Conservation (phyloP, 2,113 vertebrate species). For the Bostrychus sinensis region DNA sequence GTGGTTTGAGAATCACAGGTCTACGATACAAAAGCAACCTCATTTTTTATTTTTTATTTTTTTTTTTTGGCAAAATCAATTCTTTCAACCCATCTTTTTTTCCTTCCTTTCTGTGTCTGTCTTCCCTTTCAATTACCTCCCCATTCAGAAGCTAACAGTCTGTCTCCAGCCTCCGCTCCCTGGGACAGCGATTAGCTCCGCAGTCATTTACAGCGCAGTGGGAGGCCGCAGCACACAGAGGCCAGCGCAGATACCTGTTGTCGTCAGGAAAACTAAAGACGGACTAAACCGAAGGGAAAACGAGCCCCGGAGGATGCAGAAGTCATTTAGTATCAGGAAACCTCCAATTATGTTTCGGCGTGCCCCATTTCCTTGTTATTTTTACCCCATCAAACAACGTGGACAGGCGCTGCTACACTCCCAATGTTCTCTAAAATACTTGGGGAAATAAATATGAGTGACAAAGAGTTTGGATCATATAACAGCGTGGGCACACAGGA, state of each 20-base stretch:
- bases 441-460: too few species aligned
- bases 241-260: constrained; percentile 50
- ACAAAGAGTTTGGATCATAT: too few species aligned
- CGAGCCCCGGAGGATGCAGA: constrained; percentile 45
- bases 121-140: constrained; percentile 63
- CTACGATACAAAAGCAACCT: constrained; percentile 63
- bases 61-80: constrained; percentile 55
- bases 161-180: constrained; percentile 54
- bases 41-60: too few species aligned
- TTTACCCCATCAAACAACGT: not conserved
- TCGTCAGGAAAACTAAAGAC: constrained; percentile 27
- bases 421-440: too few species aligned
- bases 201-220: constrained; percentile 62
- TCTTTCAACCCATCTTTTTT: constrained; percentile 48
- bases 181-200: constrained; percentile 68
- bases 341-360: constrained; percentile 39
- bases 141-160: constrained; percentile 65
- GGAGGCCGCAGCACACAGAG: constrained; percentile 45
- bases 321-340: constrained; percentile 54
- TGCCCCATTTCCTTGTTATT: constrained; percentile 39
- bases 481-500: too few species aligned
- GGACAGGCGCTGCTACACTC: too few species aligned
- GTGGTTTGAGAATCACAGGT: too few species aligned
- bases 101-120: constrained; percentile 56
- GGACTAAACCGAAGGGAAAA: constrained; percentile 41